Conservation (phyloP, 2,888 invertebrate species). For the Sphecodes monilicornis region DNA sequence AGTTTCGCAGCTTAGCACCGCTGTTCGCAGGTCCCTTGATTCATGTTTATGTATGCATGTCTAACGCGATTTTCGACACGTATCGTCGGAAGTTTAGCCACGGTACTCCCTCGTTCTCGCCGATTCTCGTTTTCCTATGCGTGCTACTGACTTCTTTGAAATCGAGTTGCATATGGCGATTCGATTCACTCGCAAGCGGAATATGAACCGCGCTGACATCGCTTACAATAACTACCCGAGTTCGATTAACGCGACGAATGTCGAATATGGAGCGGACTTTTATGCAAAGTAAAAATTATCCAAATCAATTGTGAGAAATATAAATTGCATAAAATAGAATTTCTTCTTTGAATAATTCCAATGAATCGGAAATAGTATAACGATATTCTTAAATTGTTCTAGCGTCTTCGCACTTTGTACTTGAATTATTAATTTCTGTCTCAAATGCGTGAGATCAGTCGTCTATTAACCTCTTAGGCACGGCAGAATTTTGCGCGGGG, state of each 20-base stretch:
- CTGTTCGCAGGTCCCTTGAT: conserved; percentile 36
- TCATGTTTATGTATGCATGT: conserved; percentile 77
- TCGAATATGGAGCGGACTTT: neutral
- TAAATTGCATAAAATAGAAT: neutral
- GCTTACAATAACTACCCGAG: neutral
- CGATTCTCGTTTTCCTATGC: conserved; percentile 5
- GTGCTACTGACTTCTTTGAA: neutral
- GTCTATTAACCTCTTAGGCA: no score
- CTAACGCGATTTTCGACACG: conserved; percentile 72
- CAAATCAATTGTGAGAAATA: neutral
- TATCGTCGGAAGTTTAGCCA: conserved; percentile 55
- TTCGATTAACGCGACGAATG: neutral
- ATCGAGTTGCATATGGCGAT: neutral
- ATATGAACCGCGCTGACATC: neutral
- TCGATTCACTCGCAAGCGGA: neutral
- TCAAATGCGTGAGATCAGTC: no score
- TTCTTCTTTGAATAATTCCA: no score
- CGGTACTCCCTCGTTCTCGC: neutral
- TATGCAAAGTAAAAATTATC: neutral
- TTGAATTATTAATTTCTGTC: neutral
- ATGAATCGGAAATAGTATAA: no score
- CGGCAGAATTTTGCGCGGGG: no score
- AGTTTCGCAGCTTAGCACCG: conserved; percentile 76
- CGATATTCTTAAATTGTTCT: no score
- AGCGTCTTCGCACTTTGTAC: neutral